phyloP scores from a whole-genome alignment of 2,888 invertebrate species.

The Brachypalpus laphriformis region DNA sequence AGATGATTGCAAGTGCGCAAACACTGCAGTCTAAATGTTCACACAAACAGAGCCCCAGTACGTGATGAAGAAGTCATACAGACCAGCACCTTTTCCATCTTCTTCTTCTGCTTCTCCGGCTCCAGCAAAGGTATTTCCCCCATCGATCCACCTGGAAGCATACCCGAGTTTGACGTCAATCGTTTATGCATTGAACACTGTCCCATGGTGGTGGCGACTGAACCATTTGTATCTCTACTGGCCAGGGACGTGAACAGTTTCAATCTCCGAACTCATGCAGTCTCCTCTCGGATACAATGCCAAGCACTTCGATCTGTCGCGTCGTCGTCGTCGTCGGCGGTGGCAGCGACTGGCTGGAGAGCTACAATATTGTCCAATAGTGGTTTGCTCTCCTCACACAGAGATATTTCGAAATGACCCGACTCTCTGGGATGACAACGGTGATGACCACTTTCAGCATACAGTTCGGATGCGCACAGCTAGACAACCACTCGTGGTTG shows the following conservation, averaged over 20 bases:
- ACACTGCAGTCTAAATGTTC: slow-evolving; percentile 63
- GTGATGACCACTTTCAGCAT: slow-evolving; percentile 71
- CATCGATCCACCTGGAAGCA: slow-evolving; percentile 57
- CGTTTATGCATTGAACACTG: slow-evolving; percentile 47
- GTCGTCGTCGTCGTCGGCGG: slow-evolving; percentile 28
- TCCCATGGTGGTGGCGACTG: slow-evolving; percentile 55
- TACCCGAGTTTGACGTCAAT: slow-evolving; percentile 55
- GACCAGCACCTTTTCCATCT: slow-evolving; percentile 56
- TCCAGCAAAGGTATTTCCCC: slow-evolving; percentile 7
- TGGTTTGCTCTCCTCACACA: slow-evolving; percentile 20
- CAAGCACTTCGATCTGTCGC: slow-evolving; percentile 59
- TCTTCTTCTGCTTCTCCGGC: background rate
- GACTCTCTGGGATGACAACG: slow-evolving; percentile 69
- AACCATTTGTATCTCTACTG: slow-evolving; percentile 64
- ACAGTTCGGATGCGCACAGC: slow-evolving; percentile 63
- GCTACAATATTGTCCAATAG: slow-evolving; percentile 17
- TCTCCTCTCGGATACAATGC: background rate
- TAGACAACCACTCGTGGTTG: slow-evolving; percentile 63
- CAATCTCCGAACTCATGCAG: slow-evolving; percentile 43
- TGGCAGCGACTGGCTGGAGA: slow-evolving; percentile 5
- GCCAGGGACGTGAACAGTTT: slow-evolving; percentile 61
- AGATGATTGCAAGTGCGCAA: slow-evolving; percentile 72
- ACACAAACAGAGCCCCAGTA: slow-evolving; percentile 64
- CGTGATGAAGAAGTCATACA: slow-evolving; percentile 73
- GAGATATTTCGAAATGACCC: slow-evolving; percentile 69